These are phyloP conservation scores for Gavialis gangeticus DNA, from an alignment of 2,113 vertebrate genomes.

Conservation along the genomic window DNA sequence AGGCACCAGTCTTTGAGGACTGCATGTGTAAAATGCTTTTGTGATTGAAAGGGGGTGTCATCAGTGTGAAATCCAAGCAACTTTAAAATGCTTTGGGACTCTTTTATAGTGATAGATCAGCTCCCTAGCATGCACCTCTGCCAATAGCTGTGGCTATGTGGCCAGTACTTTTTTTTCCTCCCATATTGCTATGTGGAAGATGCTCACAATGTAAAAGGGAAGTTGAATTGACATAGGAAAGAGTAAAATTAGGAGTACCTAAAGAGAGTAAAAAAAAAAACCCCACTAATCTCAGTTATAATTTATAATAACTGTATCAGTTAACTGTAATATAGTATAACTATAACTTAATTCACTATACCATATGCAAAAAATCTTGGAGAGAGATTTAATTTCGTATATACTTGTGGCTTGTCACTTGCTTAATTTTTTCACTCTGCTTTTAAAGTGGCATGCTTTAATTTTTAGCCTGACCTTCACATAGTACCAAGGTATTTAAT, in stretches of 20 bases:
- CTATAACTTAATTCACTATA: background rate
- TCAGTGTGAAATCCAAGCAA: background rate
- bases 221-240: background rate
- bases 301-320: no score
- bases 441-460: constrained; percentile 43
- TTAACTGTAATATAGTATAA: no score
- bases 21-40: background rate
- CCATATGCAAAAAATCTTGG: background rate
- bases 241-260: background rate
- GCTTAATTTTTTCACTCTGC: background rate
- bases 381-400: background rate
- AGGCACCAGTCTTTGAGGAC: background rate
- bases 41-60: background rate
- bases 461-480: constrained; percentile 31
- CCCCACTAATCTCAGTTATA: background rate
- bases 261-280: background rate
- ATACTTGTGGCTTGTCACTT: background rate
- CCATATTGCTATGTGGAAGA: background rate
- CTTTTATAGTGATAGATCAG: background rate
- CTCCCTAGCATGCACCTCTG: background rate
- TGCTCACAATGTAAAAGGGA: background rate
- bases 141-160: background rate
- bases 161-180: background rate
- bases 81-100: background rate
- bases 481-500: constrained; percentile 49